Evolutionary conservation across 2,797 vertebrate species (phyloP), one percentile per base, ranked within the genome.

Genomic region (Percopsis omiscomaycus): DNA sequence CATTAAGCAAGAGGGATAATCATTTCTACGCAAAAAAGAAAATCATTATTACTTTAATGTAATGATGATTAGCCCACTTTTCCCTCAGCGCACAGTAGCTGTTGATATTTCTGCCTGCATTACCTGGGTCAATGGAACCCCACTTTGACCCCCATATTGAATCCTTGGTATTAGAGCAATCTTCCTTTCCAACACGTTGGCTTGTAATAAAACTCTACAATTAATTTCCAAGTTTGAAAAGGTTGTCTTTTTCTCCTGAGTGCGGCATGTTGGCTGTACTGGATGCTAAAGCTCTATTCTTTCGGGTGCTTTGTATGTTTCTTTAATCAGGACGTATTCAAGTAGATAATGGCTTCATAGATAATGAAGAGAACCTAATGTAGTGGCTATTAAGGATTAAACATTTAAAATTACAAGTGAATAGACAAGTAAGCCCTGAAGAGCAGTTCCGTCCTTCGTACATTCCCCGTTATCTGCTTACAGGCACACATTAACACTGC

Each of bases 291-390:
- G 63, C 73, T 80, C 45, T 8, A 60, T 42, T 59, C 15, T 9
- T 60, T 54, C 16, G 42, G 64, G 66, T 62, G 71, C 73, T 81
- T 81, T 78, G 72, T 68, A 64, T 84, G 72, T 84, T 86, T 85
- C 75, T 86, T 80, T 79, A 86, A 86, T 83, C 77, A 79, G 71
- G 75, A 80, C 71, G 71, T 75, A 77, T 70, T 70, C 66, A 49
- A 46, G 64, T 59, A 79, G 73, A 84, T 79, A 80, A 84, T 74
- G 52, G 71, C 67, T 70, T 80, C 65, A 56, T 65, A 75, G 80
- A 85, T 84, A 76, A 72, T 85, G 78, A 79, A 80, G 80, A 0
- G 57, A 81, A 82, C 74, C 74, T 77, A 83, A 79, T 79, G 74
- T 66, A 65, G 12, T 78, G 72, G 73, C 65, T 71, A 81, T 85